Percentiles rank a stretch among this genome's conserved stretches.
Evolutionary conservation across 2,113 vertebrate species (phyloP).

Genomic region (Phalacrocorax carbo): DNA sequence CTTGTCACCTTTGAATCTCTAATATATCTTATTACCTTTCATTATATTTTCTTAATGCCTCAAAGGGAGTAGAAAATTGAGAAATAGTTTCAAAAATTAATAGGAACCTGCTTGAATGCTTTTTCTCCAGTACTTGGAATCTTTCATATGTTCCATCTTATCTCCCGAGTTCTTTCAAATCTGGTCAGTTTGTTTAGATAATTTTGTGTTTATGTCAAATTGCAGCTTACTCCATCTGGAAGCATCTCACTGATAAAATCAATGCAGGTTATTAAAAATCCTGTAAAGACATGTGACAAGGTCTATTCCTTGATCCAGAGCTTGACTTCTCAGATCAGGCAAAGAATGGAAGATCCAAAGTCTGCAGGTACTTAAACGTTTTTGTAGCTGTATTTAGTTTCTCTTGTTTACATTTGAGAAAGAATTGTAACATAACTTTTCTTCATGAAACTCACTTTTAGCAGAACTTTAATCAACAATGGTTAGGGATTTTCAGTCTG

Average conservation of each 20-base stretch:
- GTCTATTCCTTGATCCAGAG: slow-evolving; percentile 89
- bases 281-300: slow-evolving; percentile 88
- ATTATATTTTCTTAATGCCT: background rate
- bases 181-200: background rate
- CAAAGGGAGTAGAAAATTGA: background rate
- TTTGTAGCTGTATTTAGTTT: background rate
- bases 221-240: slow-evolving; percentile 85
- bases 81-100: background rate
- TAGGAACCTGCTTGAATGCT: background rate
- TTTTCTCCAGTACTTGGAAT: background rate
- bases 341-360: slow-evolving; percentile 88
- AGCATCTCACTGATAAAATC: slow-evolving; percentile 87
- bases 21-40: background rate
- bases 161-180: background rate
- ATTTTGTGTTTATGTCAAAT: slow-evolving; percentile 37
- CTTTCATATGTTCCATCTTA: background rate
- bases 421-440: background rate
- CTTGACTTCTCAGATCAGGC: slow-evolving; percentile 87
- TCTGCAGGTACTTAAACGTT: slow-evolving; percentile 77
- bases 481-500: background rate
- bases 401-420: background rate
- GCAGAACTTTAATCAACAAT: background rate
- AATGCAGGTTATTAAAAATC: slow-evolving; percentile 90
- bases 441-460: background rate
- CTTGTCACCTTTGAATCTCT: background rate